Percentiles rank a stretch among this genome's conserved stretches.
Conservation (phyloP, 2,888 invertebrate species). For the Parascotia fuliginaria region DNA sequence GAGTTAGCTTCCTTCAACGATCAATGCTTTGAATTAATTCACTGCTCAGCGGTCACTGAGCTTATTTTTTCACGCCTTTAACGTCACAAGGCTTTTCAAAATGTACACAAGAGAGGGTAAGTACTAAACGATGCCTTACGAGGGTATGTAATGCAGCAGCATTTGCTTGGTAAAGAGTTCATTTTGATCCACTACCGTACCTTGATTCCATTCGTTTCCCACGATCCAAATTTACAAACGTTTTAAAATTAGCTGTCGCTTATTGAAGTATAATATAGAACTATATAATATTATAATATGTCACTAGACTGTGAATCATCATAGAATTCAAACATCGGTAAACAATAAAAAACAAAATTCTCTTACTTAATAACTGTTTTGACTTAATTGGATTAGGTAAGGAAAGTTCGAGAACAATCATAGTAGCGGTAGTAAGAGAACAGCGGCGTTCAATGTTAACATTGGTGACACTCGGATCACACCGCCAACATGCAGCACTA, state of each 20-base stretch:
- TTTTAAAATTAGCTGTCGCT: slow-evolving; percentile 22
- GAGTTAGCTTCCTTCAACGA: slow-evolving; percentile 9
- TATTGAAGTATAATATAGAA: slow-evolving; percentile 15
- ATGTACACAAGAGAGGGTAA: not conserved
- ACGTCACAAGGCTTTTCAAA: not conserved
- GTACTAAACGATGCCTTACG: slow-evolving; percentile 18
- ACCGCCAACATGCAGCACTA: not conserved
- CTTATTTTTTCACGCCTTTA: not conserved
- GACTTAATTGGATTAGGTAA: not conserved
- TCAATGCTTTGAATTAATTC: slow-evolving; percentile 2
- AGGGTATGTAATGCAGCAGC: slow-evolving; percentile 14
- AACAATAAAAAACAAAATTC: not conserved
- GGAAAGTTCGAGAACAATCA: not conserved
- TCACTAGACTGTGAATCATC: slow-evolving; percentile 6
- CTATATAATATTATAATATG: too few relatives aligned
- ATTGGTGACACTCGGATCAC: too few relatives aligned
- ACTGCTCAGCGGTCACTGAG: not conserved
- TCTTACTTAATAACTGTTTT: slow-evolving; percentile 2
- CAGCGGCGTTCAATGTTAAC: too few relatives aligned
- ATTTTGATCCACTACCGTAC: slow-evolving; percentile 16
- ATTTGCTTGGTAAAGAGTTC: slow-evolving; percentile 36
- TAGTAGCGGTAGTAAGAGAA: slow-evolving; percentile 3
- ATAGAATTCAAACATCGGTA: slow-evolving; percentile 13
- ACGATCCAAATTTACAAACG: slow-evolving; percentile 8
- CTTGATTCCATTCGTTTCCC: slow-evolving; percentile 23